A percentile compares a stretch with the other conserved stretches of the same genome.
Conservation (phyloP, 2,888 invertebrate species). For the Drosophila dives region DNA sequence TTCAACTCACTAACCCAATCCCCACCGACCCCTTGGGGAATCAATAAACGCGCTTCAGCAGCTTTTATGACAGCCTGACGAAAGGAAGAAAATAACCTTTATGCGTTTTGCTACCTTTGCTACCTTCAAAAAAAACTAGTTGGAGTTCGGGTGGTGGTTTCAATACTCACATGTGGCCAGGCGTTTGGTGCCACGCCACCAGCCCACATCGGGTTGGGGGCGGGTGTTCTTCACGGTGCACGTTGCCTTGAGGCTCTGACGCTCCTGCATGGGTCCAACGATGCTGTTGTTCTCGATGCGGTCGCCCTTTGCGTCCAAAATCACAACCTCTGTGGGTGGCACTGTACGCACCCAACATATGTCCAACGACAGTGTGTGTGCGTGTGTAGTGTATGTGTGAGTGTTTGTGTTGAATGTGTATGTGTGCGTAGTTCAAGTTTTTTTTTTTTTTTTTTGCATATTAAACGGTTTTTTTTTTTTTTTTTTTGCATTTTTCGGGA, state of each 20-base stretch:
- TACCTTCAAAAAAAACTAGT: slow-evolving; percentile 25
- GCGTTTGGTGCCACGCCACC: slow-evolving; percentile 92
- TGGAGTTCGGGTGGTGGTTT: background rate
- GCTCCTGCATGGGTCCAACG: slow-evolving; percentile 85
- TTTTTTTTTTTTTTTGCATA: slow-evolving; percentile 21
- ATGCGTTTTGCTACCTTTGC: slow-evolving; percentile 43
- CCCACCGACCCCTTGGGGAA: slow-evolving; percentile 30
- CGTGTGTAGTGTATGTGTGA: slow-evolving; percentile 26
- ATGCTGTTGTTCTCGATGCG: slow-evolving; percentile 86
- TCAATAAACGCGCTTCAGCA: slow-evolving; percentile 72
- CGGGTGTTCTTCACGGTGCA: slow-evolving; percentile 90
- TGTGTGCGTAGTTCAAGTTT: slow-evolving; percentile 46
- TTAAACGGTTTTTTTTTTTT: slow-evolving; percentile 34
- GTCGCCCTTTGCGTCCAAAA: slow-evolving; percentile 88
- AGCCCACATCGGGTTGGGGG: slow-evolving; percentile 93
- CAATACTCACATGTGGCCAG: slow-evolving; percentile 85
- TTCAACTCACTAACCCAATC: background rate
- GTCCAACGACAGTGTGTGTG: slow-evolving; percentile 35
- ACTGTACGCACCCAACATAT: slow-evolving; percentile 85
- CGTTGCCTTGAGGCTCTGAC: slow-evolving; percentile 82
- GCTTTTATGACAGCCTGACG: slow-evolving; percentile 59
- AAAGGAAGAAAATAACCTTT: slow-evolving; percentile 36
- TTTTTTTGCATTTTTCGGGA: slow-evolving; percentile 49
- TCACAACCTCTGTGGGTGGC: slow-evolving; percentile 91
- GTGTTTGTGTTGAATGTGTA: slow-evolving; percentile 29